These are phyloP conservation scores for Diogma glabrata DNA, from an alignment of 2,888 invertebrate species.

Conservation along the genomic window DNA sequence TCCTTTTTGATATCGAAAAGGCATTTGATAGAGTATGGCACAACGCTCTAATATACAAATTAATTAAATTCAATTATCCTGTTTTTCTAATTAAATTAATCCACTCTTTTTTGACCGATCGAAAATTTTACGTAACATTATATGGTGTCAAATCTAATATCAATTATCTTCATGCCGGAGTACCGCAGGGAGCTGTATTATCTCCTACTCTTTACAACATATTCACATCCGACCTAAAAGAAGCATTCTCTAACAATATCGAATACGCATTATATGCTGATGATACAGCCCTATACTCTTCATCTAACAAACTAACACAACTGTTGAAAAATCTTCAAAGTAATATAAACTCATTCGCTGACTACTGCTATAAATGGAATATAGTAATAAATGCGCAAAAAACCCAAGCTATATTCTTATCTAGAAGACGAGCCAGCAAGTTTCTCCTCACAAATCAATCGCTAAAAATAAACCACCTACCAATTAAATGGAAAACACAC, in stretches of 20 bases:
- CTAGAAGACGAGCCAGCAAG: slow-evolving; percentile 1
- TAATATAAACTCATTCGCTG: neutral
- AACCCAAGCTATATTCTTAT: slow-evolving; percentile 15
- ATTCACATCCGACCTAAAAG: slow-evolving; percentile 20
- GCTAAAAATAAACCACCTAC: neutral
- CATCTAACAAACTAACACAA: too few species aligned
- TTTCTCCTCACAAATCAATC: neutral
- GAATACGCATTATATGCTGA: slow-evolving; percentile 16
- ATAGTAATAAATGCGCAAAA: slow-evolving; percentile 16
- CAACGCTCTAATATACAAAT: slow-evolving; percentile 22
- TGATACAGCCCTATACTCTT: slow-evolving; percentile 18
- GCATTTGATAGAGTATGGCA: slow-evolving; percentile 29
- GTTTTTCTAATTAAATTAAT: slow-evolving; percentile 19
- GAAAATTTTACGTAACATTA: slow-evolving; percentile 20
- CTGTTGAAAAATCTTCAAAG: too few species aligned
- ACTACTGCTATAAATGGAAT: slow-evolving; percentile 15
- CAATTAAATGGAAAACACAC: neutral
- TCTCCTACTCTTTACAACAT: slow-evolving; percentile 20
- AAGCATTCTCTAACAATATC: neutral
- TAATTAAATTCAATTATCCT: slow-evolving; percentile 18
- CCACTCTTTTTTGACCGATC: slow-evolving; percentile 19
- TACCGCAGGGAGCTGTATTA: slow-evolving; percentile 23
- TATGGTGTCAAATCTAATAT: slow-evolving; percentile 15
- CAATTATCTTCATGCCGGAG: slow-evolving; percentile 21
- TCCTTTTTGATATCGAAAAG: slow-evolving; percentile 25